A percentile compares a stretch with the other conserved stretches of the same genome.
Conservation (phyloP, 2,113 vertebrate species). For the Indicator maculatus region DNA sequence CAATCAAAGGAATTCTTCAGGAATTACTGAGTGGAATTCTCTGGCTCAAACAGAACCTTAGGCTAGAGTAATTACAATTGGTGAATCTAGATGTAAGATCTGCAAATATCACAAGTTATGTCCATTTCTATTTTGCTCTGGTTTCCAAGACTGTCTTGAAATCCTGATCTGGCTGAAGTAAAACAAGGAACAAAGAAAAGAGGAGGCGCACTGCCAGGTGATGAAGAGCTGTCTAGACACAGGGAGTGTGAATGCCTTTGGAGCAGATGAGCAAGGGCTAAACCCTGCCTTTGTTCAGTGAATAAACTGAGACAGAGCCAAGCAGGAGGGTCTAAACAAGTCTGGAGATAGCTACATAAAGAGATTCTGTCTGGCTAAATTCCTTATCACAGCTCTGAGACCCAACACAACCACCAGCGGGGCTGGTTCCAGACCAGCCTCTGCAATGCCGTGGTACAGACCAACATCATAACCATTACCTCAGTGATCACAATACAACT, state of each 20-base stretch:
- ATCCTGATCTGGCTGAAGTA: not conserved
- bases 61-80: not conserved
- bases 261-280: not conserved
- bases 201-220: not conserved
- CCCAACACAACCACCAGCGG: not conserved
- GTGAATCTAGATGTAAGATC: not conserved
- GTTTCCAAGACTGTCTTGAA: not conserved
- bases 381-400: not conserved
- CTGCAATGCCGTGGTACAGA: not conserved
- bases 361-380: not conserved
- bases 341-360: not conserved
- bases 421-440: not conserved
- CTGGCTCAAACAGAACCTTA: not conserved
- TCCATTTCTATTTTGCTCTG: not conserved
- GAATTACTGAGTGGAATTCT: conserved; percentile 32
- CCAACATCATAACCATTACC: not conserved
- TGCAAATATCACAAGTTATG: not conserved
- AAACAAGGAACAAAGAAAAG: not conserved
- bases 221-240: not conserved
- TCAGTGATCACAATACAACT: not conserved
- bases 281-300: not conserved
- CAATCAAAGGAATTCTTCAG: conserved; percentile 51
- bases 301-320: not conserved
- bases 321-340: not conserved
- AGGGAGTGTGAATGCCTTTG: not conserved